Evolutionary conservation across 2,113 vertebrate genomes (phyloP).

Genomic region (Charina bottae): DNA sequence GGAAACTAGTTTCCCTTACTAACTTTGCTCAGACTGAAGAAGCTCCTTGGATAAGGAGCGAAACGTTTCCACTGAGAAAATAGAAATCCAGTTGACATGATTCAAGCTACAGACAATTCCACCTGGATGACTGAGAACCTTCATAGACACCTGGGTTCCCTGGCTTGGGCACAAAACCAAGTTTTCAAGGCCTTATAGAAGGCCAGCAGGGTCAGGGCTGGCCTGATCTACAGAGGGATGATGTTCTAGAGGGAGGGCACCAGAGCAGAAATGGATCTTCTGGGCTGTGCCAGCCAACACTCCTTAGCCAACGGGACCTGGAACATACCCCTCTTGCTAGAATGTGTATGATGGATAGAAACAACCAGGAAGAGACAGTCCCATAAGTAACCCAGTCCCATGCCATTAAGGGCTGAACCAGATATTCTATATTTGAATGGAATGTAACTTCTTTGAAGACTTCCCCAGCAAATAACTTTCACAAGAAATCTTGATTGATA

Average conservation of each 20-base stretch:
- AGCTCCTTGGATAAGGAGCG: no score
- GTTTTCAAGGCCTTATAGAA: not conserved
- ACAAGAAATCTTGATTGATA: not conserved
- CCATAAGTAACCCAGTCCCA: not conserved
- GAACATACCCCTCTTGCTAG: not conserved
- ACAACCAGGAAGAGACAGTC: not conserved
- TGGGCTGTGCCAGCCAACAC: not conserved
- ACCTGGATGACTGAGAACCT: no score
- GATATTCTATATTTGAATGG: not conserved
- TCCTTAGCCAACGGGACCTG: not conserved
- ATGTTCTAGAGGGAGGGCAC: not conserved
- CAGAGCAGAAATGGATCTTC: not conserved
- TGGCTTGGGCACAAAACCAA: not conserved
- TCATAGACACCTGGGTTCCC: not conserved
- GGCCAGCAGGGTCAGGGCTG: not conserved
- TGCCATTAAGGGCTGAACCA: not conserved
- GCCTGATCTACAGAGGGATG: not conserved
- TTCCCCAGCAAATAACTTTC: not conserved
- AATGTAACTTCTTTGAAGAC: not conserved
- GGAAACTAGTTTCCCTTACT: no score
- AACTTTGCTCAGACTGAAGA: no score
- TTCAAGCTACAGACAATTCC: no score
- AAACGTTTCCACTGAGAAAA: no score
- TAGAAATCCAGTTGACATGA: no score
- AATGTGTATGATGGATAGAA: not conserved